Evolutionary conservation across 2,113 vertebrate genomes (phyloP).

Genomic region (Melospiza georgiana): DNA sequence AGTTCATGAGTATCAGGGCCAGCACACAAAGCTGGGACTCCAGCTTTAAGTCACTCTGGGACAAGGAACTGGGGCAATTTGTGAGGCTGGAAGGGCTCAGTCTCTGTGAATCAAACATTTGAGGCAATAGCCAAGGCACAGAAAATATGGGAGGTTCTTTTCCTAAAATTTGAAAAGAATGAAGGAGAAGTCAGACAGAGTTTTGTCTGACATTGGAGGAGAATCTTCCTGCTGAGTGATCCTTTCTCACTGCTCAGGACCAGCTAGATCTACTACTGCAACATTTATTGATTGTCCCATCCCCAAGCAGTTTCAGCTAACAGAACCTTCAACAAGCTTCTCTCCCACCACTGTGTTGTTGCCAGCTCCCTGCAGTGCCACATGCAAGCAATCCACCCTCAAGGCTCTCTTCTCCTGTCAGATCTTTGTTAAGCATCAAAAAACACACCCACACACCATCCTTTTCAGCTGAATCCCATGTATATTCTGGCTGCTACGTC

Average conservation of each 20-base stretch:
- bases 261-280: background rate
- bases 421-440: background rate
- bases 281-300: background rate
- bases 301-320: background rate
- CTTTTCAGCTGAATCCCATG: background rate
- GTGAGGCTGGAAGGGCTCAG: background rate
- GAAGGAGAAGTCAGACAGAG: background rate
- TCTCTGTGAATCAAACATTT: background rate
- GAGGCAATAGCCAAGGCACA: background rate
- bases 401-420: background rate
- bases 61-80: background rate
- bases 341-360: background rate
- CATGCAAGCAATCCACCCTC: slow-evolving; percentile 14
- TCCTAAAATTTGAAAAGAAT: background rate
- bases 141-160: background rate
- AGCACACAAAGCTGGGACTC: background rate
- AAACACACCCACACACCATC: background rate
- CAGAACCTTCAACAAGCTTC: background rate
- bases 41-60: background rate
- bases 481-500: background rate
- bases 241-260: background rate
- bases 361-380: slow-evolving; percentile 8
- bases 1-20: background rate
- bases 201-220: background rate
- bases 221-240: background rate